Conservation (phyloP, 2,888 invertebrate genomes). For the Athetis lepigone region DNA sequence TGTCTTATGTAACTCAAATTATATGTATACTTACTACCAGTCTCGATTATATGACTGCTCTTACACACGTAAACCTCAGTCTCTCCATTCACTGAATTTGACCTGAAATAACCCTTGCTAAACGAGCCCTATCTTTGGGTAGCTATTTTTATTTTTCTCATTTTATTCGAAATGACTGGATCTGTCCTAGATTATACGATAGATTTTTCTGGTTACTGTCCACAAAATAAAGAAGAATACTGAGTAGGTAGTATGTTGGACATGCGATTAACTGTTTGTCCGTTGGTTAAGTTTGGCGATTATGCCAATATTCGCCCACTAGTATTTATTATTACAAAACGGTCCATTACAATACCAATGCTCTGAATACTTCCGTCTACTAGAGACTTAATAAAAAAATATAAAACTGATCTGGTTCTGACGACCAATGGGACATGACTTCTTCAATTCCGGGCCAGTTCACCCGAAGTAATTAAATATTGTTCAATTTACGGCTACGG, state of each 20-base stretch:
- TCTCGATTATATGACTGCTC: slow-evolving; percentile 14
- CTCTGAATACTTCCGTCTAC: slow-evolving; percentile 4
- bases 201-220: not conserved
- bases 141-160: not conserved
- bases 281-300: not conserved
- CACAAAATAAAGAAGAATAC: too few relatives aligned
- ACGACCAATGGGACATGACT: slow-evolving; percentile 17
- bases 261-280: not conserved
- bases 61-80: slow-evolving; percentile 19
- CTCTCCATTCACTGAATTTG: slow-evolving; percentile 30
- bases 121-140: not conserved
- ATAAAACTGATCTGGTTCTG: slow-evolving; percentile 1
- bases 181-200: not conserved
- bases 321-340: slow-evolving; percentile 24
- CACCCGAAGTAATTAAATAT: slow-evolving; percentile 60
- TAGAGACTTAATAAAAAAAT: not conserved
- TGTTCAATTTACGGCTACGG: slow-evolving; percentile 55
- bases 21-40: slow-evolving; percentile 7
- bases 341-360: slow-evolving; percentile 21
- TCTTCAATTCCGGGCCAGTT: slow-evolving; percentile 9
- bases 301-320: slow-evolving; percentile 27
- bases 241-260: too few relatives aligned
- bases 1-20: slow-evolving; percentile 22
- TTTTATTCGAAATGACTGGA: not conserved
- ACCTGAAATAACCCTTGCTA: slow-evolving; percentile 27